Evolutionary conservation across 1,140 invertebrate species (phyloP).

Genomic region (Homarus americanus): DNA sequence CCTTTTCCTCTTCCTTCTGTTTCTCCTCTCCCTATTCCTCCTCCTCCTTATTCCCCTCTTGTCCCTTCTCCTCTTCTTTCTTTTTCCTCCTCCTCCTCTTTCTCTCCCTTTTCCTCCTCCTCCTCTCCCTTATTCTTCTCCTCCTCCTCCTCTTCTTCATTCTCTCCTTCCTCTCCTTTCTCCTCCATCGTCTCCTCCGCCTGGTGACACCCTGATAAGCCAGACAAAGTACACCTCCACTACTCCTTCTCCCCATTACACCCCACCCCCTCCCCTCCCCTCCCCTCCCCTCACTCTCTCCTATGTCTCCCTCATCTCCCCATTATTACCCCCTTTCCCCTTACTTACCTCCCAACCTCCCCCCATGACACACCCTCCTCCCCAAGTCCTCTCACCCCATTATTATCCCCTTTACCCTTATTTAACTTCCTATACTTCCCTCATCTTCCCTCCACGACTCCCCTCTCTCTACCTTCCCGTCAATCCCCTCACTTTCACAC

Average conservation of each 20-base stretch:
- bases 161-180: not conserved
- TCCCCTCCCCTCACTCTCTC: not conserved
- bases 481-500: not conserved
- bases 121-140: not conserved
- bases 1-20: not conserved
- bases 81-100: not conserved
- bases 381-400: too few relatives aligned
- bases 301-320: not conserved
- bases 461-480: not conserved
- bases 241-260: not conserved
- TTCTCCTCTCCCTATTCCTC: not conserved
- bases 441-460: not conserved
- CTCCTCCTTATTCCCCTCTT: not conserved
- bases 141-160: slow-evolving; percentile 12
- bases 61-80: not conserved
- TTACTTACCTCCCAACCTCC: too few relatives aligned
- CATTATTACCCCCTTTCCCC: not conserved
- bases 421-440: too few relatives aligned
- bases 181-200: slow-evolving; percentile 1
- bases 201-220: slow-evolving; percentile 2
- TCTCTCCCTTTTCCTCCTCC: not conserved
- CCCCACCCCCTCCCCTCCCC: not conserved
- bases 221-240: slow-evolving; percentile 22
- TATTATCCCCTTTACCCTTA: not conserved
- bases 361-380: too few relatives aligned